Evolutionary conservation across 1,140 invertebrate species (phyloP).

Genomic region (Apocrypta bakeri): DNA sequence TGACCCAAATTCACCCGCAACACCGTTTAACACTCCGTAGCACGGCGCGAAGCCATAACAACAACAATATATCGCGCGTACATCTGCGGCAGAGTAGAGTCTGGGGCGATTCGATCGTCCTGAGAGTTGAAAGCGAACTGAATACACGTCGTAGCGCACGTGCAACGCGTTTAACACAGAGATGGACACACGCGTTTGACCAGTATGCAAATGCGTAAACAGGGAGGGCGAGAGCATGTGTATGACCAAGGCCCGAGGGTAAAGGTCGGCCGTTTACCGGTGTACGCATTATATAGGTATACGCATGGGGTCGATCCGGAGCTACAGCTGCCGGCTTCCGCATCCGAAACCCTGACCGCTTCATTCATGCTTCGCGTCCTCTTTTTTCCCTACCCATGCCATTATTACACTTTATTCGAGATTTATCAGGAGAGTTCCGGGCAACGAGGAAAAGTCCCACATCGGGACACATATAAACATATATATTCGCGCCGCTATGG

Average conservation of each 20-base stretch:
- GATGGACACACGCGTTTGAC: constrained; percentile 54
- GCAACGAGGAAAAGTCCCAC: not conserved
- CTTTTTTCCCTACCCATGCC: too few relatives aligned
- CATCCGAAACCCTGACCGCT: not conserved
- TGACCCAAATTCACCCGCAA: constrained; percentile 18
- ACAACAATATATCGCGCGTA: not conserved
- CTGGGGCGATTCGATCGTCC: constrained; percentile 12
- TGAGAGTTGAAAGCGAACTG: constrained; percentile 38
- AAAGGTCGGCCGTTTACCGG: constrained; percentile 34
- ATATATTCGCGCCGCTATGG: not conserved
- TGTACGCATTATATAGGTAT: too few relatives aligned
- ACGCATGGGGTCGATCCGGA: not conserved
- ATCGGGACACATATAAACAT: too few relatives aligned
- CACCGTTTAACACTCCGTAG: not conserved
- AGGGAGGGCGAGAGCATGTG: not conserved
- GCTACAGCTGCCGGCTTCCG: constrained; percentile 4
- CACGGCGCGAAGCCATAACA: not conserved
- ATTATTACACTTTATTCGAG: too few relatives aligned
- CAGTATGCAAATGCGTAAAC: constrained; percentile 60
- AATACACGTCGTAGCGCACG: constrained; percentile 15
- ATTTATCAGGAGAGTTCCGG: not conserved
- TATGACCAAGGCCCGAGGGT: constrained; percentile 28
- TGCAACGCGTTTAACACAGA: not conserved
- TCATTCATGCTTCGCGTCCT: not conserved
- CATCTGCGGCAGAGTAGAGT: constrained; percentile 6